These are phyloP conservation scores for Leptobrachium ailaonicum DNA, from an alignment of 2,113 vertebrate genomes.

Conservation along the genomic window DNA sequence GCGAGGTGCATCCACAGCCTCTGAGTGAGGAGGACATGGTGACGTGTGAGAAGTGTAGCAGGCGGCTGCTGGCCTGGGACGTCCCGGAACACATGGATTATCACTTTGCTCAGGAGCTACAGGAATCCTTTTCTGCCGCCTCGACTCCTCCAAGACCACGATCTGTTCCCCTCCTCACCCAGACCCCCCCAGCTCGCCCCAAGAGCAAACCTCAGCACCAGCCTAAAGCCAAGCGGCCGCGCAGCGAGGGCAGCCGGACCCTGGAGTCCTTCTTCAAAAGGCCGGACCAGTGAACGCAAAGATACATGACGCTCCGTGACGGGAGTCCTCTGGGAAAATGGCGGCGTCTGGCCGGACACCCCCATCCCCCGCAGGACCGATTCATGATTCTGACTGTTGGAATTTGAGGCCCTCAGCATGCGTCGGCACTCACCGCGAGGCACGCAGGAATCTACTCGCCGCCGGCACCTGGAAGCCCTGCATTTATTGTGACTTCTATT, in stretches of 20 bases:
- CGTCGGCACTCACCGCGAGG: no score
- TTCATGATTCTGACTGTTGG: no score
- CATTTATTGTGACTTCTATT: no score
- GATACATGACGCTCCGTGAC: no score
- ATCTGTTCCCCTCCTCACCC: background rate
- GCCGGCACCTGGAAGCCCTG: no score
- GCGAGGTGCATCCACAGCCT: background rate
- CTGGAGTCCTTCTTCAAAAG: slow-evolving; percentile 89
- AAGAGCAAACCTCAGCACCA: slow-evolving; percentile 73
- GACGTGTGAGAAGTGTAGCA: slow-evolving; percentile 81
- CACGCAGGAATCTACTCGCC: no score
- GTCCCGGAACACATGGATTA: slow-evolving; percentile 91
- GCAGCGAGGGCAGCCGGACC: slow-evolving; percentile 66
- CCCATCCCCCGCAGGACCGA: no score
- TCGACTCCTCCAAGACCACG: background rate
- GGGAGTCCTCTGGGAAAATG: no score
- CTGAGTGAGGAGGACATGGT: slow-evolving; percentile 67
- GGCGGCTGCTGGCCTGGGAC: slow-evolving; percentile 81
- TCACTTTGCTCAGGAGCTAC: slow-evolving; percentile 90
- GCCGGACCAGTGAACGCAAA: slow-evolving; percentile 56
- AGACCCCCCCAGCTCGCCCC: slow-evolving; percentile 52
- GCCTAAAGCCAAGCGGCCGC: slow-evolving; percentile 71
- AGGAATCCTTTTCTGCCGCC: slow-evolving; percentile 73
- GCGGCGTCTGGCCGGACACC: no score
- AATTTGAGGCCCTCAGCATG: no score